A percentile compares a stretch with the other conserved stretches of the same genome.
These are phyloP conservation scores for Ameiurus melas DNA, from an alignment of 2,113 vertebrate genomes.

Conservation along the genomic window DNA sequence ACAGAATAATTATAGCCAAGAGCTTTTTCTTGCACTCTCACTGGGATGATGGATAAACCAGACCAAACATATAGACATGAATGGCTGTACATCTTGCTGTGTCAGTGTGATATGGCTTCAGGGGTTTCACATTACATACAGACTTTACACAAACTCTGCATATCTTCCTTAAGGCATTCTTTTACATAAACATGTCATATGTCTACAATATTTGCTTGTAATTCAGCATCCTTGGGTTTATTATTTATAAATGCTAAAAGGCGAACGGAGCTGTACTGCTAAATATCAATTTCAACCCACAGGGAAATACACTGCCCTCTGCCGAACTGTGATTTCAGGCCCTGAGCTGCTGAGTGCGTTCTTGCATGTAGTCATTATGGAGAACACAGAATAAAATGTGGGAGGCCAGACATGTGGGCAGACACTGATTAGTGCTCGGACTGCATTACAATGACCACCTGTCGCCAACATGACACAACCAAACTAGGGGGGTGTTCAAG, in stretches of 20 bases:
- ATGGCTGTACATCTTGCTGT: not conserved
- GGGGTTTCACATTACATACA: not conserved
- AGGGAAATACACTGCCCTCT: not conserved
- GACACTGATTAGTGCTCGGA: constrained; percentile 19
- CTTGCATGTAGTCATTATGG: constrained; percentile 14
- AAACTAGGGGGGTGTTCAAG: not conserved
- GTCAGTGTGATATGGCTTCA: not conserved
- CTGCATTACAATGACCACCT: constrained; percentile 7
- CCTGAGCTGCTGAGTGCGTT: not conserved
- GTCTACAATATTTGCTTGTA: not conserved
- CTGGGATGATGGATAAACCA: constrained; percentile 5
- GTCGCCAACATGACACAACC: constrained; percentile 9
- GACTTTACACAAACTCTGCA: not conserved
- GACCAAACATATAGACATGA: not conserved
- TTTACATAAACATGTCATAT: not conserved
- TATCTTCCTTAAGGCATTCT: not conserved
- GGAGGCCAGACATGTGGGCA: constrained; percentile 16
- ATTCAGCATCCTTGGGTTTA: not conserved
- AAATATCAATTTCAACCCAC: not conserved
- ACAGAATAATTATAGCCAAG: constrained; percentile 37
- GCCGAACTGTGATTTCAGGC: constrained; percentile 17
- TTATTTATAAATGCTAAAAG: not conserved
- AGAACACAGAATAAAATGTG: constrained; percentile 4
- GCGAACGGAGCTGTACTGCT: not conserved
- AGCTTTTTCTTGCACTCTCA: constrained; percentile 5